Evolutionary conservation across 2,113 vertebrate genomes (phyloP), one percentile per base, ranked within the genome.

Genomic region (Mohoua ochrocephala): DNA sequence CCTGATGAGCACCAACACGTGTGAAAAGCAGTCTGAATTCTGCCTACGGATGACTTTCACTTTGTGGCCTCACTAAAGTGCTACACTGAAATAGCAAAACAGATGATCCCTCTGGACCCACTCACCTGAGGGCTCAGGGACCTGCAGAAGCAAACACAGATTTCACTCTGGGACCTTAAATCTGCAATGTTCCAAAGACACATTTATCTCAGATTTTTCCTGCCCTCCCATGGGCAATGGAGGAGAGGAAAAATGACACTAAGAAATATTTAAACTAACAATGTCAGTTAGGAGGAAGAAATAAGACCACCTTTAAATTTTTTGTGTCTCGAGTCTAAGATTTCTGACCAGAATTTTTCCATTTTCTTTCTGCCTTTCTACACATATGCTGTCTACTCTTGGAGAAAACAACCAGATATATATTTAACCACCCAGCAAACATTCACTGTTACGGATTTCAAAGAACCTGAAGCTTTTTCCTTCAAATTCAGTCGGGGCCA

Each of bases 1-100:
- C 39, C 35, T 5, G 5, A 41, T 0, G 2, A 80, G 47, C 47
- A 59, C 21, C 33, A 77, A n/a, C 12, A 35, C 0, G 0, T 7
- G 13, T 4, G 0, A 54, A 67, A 93, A 76, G 41, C 17, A 47
- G 10, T 4, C 41, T 7, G 24, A 83, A 73, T 49, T 82, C 31
- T 88, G 37, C 42, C 24, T 37, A 7, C 0, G 0, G 45, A 27
- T 27, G 17, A 77, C n/a, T 77, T 93, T 35, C 37, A 39, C 20
- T 53, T 45, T 5, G 2, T 20, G 9, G 37, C 13, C 44, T 37
- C 22, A 21, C 15, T 41, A 9, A 59, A 2, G 2, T 47, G 31
- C 16, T 53, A 26, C 84, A 39, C 27, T 47, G 42, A 53, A 78
- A 78, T 1, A 75, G 11, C 6, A 56, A 63, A 28, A 52, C 8